Percentiles rank a stretch among this genome's conserved stretches.
These are phyloP conservation scores for Dasyprocta punctata DNA, from an alignment of 2,113 vertebrate genomes.

Conservation along the genomic window DNA sequence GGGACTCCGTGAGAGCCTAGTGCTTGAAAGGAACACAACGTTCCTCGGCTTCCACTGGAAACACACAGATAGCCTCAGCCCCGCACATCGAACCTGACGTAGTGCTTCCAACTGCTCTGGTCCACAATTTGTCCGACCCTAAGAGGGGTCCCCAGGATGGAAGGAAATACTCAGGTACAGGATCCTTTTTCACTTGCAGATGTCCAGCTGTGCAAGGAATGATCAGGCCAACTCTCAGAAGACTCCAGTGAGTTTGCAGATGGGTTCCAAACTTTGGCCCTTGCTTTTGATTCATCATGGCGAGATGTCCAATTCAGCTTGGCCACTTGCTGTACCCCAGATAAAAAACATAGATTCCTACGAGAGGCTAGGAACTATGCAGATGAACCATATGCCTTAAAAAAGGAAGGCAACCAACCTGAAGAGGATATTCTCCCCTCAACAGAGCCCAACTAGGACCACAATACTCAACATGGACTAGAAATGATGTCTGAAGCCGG, in stretches of 20 bases:
- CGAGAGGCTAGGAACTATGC: not conserved
- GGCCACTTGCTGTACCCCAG: not conserved
- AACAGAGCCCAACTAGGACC: too few relatives aligned
- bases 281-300: not conserved
- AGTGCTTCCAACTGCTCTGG: not conserved
- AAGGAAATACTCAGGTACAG: not conserved
- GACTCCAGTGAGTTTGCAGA: too few relatives aligned
- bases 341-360: not conserved
- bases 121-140: not conserved
- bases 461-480: not conserved
- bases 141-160: not conserved
- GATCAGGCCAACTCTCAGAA: too few relatives aligned
- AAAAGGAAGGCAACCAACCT: not conserved
- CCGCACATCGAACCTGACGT: not conserved
- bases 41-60: not conserved
- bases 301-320: not conserved
- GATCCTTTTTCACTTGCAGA: not conserved
- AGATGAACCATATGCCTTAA: not conserved
- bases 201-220: not conserved
- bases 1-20: not conserved
- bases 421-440: not conserved
- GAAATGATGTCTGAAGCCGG: not conserved
- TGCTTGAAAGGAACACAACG: not conserved
- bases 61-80: too few relatives aligned
- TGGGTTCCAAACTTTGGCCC: not conserved